Evolutionary conservation across 2,888 invertebrate genomes (phyloP).

Genomic region (Cartodere bifasciata): DNA sequence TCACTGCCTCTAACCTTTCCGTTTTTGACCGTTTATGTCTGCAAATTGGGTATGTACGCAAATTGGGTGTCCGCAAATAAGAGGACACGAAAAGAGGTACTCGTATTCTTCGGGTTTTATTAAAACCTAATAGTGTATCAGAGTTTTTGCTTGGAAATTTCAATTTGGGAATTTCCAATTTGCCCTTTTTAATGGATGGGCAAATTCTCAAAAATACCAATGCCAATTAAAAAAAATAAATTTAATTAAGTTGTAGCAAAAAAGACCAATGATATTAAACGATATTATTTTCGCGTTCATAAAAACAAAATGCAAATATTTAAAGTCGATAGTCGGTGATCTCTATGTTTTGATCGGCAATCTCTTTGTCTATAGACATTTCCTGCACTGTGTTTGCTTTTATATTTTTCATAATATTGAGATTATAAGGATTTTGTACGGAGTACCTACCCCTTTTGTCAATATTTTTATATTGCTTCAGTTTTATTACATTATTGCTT

Average conservation of each 20-base stretch:
- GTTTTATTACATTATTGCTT: constrained; percentile 20
- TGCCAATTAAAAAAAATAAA: too few species aligned
- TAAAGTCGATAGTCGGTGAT: constrained; percentile 34
- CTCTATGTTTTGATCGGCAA: constrained; percentile 34
- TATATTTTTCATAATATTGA: constrained; percentile 37
- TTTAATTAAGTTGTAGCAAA: constrained; percentile 23
- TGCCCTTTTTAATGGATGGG: too few species aligned
- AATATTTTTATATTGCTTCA: constrained; percentile 30
- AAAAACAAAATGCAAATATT: constrained; percentile 34
- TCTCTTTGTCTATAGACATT: constrained; percentile 37
- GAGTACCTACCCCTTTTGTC: constrained; percentile 32
- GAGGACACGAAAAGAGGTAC: too few species aligned
- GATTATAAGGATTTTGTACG: constrained; percentile 34
- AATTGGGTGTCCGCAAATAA: too few species aligned
- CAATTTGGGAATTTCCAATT: too few species aligned
- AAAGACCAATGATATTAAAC: constrained; percentile 24
- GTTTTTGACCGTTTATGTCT: too few species aligned
- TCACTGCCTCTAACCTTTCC: too few species aligned
- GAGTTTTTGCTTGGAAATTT: too few species aligned
- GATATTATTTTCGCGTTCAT: constrained; percentile 30
- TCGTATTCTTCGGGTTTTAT: too few species aligned
- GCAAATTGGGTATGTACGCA: too few species aligned
- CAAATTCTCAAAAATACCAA: too few species aligned
- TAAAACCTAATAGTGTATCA: too few species aligned
- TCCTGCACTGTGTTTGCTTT: constrained; percentile 34